Percentiles rank a stretch among this genome's conserved stretches.
Conservation (phyloP, 2,888 invertebrate species). For the Ophioninae sp. region DNA sequence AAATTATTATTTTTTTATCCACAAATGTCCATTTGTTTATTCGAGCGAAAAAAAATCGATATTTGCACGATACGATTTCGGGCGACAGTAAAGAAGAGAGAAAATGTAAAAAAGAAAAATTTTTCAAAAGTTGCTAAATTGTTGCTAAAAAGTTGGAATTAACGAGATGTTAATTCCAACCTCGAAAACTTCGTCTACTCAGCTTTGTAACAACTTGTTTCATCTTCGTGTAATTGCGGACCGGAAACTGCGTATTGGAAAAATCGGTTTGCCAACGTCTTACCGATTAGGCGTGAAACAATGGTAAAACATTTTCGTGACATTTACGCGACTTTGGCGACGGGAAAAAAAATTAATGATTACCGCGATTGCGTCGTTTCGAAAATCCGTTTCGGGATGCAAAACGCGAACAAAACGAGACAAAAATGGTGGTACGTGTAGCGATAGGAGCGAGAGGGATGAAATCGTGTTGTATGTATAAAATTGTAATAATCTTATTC, state of each 20-base stretch:
- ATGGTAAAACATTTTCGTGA: neutral
- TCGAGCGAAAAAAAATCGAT: no score
- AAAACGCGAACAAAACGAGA: slow-evolving; percentile 30
- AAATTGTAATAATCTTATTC: slow-evolving; percentile 50
- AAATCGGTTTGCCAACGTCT: neutral
- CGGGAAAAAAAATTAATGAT: slow-evolving; percentile 43
- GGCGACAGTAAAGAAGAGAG: no score
- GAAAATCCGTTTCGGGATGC: slow-evolving; percentile 49
- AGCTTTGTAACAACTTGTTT: no score
- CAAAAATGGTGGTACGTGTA: slow-evolving; percentile 5
- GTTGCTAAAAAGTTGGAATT: no score
- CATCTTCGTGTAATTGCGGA: slow-evolving; percentile 40
- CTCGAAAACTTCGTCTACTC: no score
- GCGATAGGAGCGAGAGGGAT: slow-evolving; percentile 29
- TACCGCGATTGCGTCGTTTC: slow-evolving; percentile 54
- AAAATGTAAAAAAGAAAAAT: no score
- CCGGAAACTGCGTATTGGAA: slow-evolving; percentile 16
- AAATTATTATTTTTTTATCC: no score
- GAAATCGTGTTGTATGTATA: slow-evolving; percentile 34
- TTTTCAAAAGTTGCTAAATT: no score
- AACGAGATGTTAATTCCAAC: no score
- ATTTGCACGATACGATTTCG: no score
- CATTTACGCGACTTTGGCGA: slow-evolving; percentile 25
- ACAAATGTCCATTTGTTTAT: no score
- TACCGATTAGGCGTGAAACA: neutral